These are phyloP conservation scores for Phalloptychus januarius DNA, from an alignment of 2,797 vertebrate species.

Conservation along the genomic window DNA sequence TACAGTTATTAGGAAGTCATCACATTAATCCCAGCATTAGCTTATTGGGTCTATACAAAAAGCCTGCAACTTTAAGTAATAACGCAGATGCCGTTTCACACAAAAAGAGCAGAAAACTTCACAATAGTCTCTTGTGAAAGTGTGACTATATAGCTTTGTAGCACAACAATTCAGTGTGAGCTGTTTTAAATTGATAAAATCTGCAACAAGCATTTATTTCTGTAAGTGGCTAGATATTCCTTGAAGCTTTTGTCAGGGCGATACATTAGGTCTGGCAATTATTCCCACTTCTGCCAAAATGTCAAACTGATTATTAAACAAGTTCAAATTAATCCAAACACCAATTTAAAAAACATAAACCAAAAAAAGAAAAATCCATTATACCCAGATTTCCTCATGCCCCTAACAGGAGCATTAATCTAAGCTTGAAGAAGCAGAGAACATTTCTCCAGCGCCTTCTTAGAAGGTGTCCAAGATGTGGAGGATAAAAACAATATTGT, in stretches of 20 bases:
- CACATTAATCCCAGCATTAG: background rate
- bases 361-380: background rate
- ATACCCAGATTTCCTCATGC: background rate
- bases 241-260: background rate
- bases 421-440: background rate
- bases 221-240: background rate
- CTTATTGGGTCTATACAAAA: background rate
- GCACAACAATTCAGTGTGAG: background rate
- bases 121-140: background rate
- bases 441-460: background rate
- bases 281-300: background rate
- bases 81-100: background rate
- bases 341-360: background rate
- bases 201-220: background rate
- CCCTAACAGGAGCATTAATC: background rate
- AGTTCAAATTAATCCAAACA: background rate
- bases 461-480: background rate
- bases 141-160: background rate
- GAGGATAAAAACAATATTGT: background rate
- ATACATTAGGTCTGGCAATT: background rate
- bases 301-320: background rate
- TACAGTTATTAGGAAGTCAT: background rate
- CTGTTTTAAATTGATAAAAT: background rate
- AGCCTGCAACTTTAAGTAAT: background rate
- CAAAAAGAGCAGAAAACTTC: background rate